Evolutionary conservation across 2,797 vertebrate genomes (phyloP).

Genomic region (Protosalanx chinensis): DNA sequence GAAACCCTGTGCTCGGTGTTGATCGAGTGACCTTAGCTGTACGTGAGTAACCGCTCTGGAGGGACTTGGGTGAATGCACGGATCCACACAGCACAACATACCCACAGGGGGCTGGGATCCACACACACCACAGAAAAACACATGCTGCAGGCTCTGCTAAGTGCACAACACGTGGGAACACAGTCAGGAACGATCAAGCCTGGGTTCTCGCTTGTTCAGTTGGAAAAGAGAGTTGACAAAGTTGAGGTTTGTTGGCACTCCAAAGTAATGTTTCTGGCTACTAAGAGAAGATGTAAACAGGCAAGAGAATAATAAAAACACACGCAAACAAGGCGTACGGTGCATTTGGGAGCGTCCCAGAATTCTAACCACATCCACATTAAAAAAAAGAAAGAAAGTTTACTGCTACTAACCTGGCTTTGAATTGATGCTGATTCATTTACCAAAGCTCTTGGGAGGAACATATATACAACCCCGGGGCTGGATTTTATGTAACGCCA

Average conservation of each 20-base stretch:
- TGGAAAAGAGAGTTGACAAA: neutral
- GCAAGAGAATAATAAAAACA: slow-evolving; percentile 24
- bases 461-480: slow-evolving; percentile 51
- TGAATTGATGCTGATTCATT: slow-evolving; percentile 64
- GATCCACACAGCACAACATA: slow-evolving; percentile 9
- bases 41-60: slow-evolving; percentile 52
- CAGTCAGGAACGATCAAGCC: too few species aligned
- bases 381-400: slow-evolving; percentile 43
- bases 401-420: slow-evolving; percentile 20
- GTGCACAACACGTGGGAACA: neutral
- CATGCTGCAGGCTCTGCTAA: slow-evolving; percentile 4
- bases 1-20: slow-evolving; percentile 28
- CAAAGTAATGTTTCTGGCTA: neutral
- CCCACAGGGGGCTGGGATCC: too few species aligned
- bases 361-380: slow-evolving; percentile 36
- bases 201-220: neutral
- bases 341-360: slow-evolving; percentile 34
- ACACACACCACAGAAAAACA: slow-evolving; percentile 10
- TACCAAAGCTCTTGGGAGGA: slow-evolving; percentile 55
- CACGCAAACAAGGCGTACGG: slow-evolving; percentile 33
- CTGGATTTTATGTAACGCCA: slow-evolving; percentile 65
- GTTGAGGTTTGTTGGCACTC: neutral
- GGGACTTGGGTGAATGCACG: slow-evolving; percentile 43
- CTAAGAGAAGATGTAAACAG: neutral
- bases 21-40: slow-evolving; percentile 48